Evolutionary conservation across 2,113 vertebrate genomes (phyloP).

Genomic region (Trachemys scripta): DNA sequence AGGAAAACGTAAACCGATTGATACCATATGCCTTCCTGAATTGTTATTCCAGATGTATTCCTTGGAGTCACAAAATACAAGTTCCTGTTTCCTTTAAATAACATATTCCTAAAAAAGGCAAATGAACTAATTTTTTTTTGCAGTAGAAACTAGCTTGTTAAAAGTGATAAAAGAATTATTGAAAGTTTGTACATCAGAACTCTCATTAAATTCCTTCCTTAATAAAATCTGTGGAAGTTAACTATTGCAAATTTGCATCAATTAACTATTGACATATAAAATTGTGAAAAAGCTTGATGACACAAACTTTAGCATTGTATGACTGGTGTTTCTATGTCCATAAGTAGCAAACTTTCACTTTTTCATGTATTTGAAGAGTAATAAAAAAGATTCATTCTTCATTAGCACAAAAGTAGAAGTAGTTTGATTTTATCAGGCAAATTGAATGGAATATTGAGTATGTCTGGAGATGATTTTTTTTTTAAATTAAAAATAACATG

Average conservation of each 20-base stretch:
- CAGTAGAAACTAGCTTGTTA: not conserved
- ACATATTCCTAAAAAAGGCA: conserved; percentile 39
- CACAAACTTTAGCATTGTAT: not conserved
- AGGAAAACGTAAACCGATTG: conserved; percentile 72
- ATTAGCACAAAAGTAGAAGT: not conserved
- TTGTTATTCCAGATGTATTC: conserved; percentile 76
- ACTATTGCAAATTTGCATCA: not conserved
- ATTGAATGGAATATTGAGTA: conserved; percentile 4
- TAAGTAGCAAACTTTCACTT: not conserved
- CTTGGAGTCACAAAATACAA: conserved; percentile 60
- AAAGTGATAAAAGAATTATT: not conserved
- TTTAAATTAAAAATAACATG: not conserved
- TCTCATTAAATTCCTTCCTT: not conserved
- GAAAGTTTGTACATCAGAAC: not conserved
- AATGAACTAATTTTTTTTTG: not conserved
- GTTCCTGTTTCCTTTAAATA: conserved; percentile 65
- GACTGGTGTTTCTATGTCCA: not conserved
- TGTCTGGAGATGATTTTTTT: conserved; percentile 11
- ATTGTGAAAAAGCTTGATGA: not conserved
- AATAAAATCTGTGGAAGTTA: not conserved
- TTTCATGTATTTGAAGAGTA: not conserved
- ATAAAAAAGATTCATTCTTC: not conserved
- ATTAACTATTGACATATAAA: not conserved
- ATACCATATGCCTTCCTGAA: conserved; percentile 72
- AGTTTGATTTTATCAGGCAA: conserved; percentile 16